Evolutionary conservation across 2,113 vertebrate species (phyloP).

Genomic region (Dinomys branickii): DNA sequence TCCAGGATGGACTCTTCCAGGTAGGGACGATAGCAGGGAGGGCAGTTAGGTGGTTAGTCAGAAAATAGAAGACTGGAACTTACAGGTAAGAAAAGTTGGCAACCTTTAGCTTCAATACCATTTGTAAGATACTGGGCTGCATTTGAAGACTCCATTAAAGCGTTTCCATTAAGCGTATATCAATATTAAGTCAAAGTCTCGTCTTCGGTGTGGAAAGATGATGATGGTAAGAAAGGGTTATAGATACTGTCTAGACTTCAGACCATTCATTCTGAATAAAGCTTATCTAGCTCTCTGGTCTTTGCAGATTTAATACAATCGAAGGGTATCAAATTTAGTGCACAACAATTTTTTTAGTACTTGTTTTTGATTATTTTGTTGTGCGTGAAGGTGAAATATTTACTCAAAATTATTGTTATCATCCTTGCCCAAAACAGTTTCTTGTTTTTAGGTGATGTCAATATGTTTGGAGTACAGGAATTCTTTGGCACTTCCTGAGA

Average conservation of each 20-base stretch:
- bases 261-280: not conserved
- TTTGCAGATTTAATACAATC: slow-evolving; percentile 33
- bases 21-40: not conserved
- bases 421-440: not conserved
- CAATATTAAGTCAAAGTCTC: not conserved
- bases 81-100: not conserved
- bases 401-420: not conserved
- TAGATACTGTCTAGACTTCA: not conserved
- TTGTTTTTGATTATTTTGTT: not conserved
- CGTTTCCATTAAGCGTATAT: not conserved
- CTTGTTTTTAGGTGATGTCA: not conserved
- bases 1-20: not conserved
- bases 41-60: not conserved
- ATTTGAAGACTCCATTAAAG: not conserved
- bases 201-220: not conserved
- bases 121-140: not conserved
- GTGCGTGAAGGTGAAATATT: not conserved
- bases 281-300: not conserved
- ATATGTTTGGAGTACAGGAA: not conserved
- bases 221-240: not conserved
- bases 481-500: not conserved
- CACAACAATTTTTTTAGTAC: not conserved
- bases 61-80: not conserved
- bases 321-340: not conserved
- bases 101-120: not conserved